A percentile compares a stretch with the other conserved stretches of the same genome.
Conservation (phyloP, 1,140 invertebrate genomes). For the Leptinotarsa undecemlineata region DNA sequence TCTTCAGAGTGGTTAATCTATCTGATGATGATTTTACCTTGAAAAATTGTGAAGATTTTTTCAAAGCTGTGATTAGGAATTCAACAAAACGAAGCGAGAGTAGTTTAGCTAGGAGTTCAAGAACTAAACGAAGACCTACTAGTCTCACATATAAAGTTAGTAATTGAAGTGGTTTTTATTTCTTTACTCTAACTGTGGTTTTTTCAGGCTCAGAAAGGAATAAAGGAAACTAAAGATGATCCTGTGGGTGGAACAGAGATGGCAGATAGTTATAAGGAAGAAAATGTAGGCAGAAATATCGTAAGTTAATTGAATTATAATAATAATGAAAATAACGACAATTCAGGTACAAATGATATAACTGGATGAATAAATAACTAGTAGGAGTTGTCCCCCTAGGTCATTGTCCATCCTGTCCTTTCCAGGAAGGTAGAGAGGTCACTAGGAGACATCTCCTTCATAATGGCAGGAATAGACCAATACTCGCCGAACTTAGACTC, state of each 20-base stretch:
- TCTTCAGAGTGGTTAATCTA: constrained; percentile 22
- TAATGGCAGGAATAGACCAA: neutral
- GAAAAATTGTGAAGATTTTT: constrained; percentile 32
- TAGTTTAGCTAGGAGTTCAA: constrained; percentile 13
- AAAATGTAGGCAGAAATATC: too few relatives aligned
- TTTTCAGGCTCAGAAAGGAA: too few relatives aligned
- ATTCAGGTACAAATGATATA: too few relatives aligned
- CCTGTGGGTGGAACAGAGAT: too few relatives aligned
- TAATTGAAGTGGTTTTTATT: neutral
- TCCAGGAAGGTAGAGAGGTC: neutral
- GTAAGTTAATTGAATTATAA: too few relatives aligned
- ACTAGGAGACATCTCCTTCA: neutral
- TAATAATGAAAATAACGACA: too few relatives aligned
- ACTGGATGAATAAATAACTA: too few relatives aligned
- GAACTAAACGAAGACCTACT: constrained; percentile 22
- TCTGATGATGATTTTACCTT: neutral
- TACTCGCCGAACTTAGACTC: neutral
- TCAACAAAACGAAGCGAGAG: constrained; percentile 17
- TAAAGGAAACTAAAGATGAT: too few relatives aligned
- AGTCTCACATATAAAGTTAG: neutral
- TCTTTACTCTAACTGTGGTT: too few relatives aligned
- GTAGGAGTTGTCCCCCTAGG: too few relatives aligned
- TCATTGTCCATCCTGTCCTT: neutral
- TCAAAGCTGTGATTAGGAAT: constrained; percentile 25
- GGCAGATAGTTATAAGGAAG: too few relatives aligned